Conservation (phyloP, 2,113 vertebrate species). For the Sceloporus undulatus region DNA sequence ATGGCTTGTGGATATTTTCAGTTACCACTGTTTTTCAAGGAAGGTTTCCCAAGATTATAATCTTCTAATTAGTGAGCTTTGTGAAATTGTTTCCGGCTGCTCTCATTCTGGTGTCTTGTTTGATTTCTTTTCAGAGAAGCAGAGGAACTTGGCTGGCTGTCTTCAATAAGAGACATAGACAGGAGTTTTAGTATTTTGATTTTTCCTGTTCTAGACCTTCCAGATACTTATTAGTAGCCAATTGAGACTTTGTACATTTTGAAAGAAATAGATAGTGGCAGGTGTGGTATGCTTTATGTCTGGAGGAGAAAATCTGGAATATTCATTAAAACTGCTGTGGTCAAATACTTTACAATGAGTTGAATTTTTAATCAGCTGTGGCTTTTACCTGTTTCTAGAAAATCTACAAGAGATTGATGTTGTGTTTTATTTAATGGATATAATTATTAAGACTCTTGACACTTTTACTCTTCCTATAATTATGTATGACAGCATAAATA, state of each 20-base stretch:
- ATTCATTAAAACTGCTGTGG: not conserved
- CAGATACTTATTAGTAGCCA: not conserved
- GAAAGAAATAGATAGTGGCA: conserved; percentile 12
- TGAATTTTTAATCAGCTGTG: conserved; percentile 64
- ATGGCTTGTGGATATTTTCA: conserved; percentile 29
- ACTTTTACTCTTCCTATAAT: conserved; percentile 11
- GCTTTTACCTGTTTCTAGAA: conserved; percentile 48
- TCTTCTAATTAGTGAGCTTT: conserved; percentile 12
- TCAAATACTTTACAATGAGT: conserved; percentile 51
- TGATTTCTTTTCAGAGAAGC: conserved; percentile 20
- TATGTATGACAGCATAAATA: not conserved
- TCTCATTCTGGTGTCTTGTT: conserved; percentile 8
- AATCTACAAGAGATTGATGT: conserved; percentile 53
- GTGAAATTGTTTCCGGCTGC: conserved; percentile 10
- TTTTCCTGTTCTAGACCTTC: not conserved
- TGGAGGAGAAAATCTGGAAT: conserved; percentile 32
- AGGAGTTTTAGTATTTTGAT: not conserved
- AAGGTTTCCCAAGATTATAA: conserved; percentile 10
- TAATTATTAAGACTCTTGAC: conserved; percentile 31
- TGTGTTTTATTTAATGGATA: conserved; percentile 34
- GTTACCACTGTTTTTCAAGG: conserved; percentile 14
- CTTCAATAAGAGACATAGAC: not conserved
- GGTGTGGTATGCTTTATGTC: conserved; percentile 46
- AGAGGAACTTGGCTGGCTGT: not conserved
- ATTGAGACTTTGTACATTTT: not conserved